Percentiles rank a stretch among this genome's conserved stretches.
phyloP scores from a whole-genome alignment of 2,113 vertebrate genomes.

The Paramisgurnus dabryanus region DNA sequence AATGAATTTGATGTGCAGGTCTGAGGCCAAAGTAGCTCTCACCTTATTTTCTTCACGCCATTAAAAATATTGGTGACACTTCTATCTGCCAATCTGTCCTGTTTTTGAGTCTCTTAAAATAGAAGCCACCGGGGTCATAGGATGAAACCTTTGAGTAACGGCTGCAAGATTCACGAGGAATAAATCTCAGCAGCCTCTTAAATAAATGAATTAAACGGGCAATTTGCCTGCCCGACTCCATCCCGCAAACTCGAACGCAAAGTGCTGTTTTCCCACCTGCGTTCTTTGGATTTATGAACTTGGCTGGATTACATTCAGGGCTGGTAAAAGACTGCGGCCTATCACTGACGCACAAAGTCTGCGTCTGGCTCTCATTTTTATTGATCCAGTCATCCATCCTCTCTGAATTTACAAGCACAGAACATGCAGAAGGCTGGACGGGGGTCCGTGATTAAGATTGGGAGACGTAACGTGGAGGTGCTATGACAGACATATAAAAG shows the following conservation, averaged over 20 bases:
- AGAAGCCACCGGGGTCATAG: neutral
- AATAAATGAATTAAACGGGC: constrained; percentile 52
- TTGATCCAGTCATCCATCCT: constrained; percentile 47
- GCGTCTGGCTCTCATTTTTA: constrained; percentile 48
- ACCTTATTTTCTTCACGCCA: constrained; percentile 10
- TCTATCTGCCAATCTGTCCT: neutral
- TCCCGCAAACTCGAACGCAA: constrained; percentile 13
- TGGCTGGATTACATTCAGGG: constrained; percentile 40
- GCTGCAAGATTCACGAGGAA: neutral
- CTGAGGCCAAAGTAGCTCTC: constrained; percentile 14
- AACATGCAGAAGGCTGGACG: constrained; percentile 19
- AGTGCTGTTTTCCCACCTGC: constrained; percentile 50
- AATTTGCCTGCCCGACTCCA: constrained; percentile 33
- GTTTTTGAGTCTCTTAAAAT: constrained; percentile 34
- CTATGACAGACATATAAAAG: constrained; percentile 46
- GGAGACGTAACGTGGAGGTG: constrained; percentile 43
- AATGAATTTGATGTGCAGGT: neutral
- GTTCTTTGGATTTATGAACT: constrained; percentile 55
- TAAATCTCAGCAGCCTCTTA: constrained; percentile 47
- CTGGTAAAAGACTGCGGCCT: constrained; percentile 23
- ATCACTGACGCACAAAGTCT: constrained; percentile 37
- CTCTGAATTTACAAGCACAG: constrained; percentile 48
- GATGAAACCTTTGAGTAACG: neutral
- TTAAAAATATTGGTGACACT: constrained; percentile 34
- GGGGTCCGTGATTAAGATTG: neutral